phyloP scores from a whole-genome alignment of 2,888 invertebrate species.

The Muscina levida region DNA sequence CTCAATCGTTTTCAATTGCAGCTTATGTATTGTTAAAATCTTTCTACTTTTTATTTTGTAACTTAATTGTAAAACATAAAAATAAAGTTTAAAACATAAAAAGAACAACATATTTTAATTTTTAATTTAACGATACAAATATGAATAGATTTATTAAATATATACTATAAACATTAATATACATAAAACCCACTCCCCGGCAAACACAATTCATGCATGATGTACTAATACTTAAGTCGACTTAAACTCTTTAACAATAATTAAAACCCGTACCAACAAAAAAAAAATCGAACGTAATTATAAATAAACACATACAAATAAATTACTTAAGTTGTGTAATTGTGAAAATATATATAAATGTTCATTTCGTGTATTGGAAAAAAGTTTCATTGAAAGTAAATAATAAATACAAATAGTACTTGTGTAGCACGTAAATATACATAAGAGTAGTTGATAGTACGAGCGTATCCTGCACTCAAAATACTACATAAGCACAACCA shows the following conservation, averaged over 20 bases:
- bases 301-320: slow-evolving; percentile 56
- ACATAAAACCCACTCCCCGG: background rate
- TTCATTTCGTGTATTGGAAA: slow-evolving; percentile 59
- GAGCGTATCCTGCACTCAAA: slow-evolving; percentile 4
- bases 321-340: slow-evolving; percentile 62
- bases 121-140: slow-evolving; percentile 56
- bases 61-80: slow-evolving; percentile 61
- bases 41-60: slow-evolving; percentile 56
- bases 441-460: background rate
- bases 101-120: slow-evolving; percentile 52
- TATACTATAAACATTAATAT: background rate
- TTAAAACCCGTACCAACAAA: slow-evolving; percentile 18
- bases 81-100: slow-evolving; percentile 58
- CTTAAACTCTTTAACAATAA: slow-evolving; percentile 23
- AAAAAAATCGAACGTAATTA: slow-evolving; percentile 51
- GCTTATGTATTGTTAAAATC: slow-evolving; percentile 59
- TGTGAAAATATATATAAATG: slow-evolving; percentile 50
- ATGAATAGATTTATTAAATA: slow-evolving; percentile 47
- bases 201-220: slow-evolving; percentile 63
- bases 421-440: slow-evolving; percentile 29
- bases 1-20: slow-evolving; percentile 58
- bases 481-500: slow-evolving; percentile 44
- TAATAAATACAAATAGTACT: slow-evolving; percentile 24
- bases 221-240: slow-evolving; percentile 62
- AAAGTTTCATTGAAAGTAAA: slow-evolving; percentile 34